Evolutionary conservation across 2,888 invertebrate species (phyloP).

Genomic region (Macaria liturata): DNA sequence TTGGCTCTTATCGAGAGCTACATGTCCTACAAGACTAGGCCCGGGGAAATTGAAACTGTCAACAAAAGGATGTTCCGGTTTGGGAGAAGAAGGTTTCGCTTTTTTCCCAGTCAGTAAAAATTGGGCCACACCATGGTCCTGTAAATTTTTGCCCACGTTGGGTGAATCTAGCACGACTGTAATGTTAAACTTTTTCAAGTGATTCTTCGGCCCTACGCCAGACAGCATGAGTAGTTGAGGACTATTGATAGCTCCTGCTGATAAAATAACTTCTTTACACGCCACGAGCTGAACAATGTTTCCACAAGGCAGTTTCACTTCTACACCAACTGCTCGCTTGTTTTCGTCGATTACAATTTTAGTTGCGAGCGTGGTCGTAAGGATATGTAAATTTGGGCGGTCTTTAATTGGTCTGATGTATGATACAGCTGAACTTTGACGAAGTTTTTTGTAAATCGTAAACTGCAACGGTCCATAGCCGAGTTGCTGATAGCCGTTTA

Average conservation of each 20-base stretch:
- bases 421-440: slow-evolving; percentile 43
- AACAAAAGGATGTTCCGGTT: slow-evolving; percentile 31
- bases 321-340: slow-evolving; percentile 39
- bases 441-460: slow-evolving; percentile 33
- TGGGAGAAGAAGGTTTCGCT: slow-evolving; percentile 8
- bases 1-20: slow-evolving; percentile 41
- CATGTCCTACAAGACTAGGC: slow-evolving; percentile 31
- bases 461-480: slow-evolving; percentile 40
- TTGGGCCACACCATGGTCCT: slow-evolving; percentile 43
- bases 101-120: slow-evolving; percentile 38
- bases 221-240: slow-evolving; percentile 52
- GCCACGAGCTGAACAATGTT: slow-evolving; percentile 30
- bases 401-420: slow-evolving; percentile 42
- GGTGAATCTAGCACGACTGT: slow-evolving; percentile 38
- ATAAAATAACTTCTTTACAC: slow-evolving; percentile 46
- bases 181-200: slow-evolving; percentile 42
- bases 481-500: slow-evolving; percentile 41
- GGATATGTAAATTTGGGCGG: slow-evolving; percentile 42
- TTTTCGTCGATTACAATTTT: slow-evolving; percentile 41
- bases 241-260: slow-evolving; percentile 47
- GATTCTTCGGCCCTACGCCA: slow-evolving; percentile 45
- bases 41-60: slow-evolving; percentile 30
- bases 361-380: slow-evolving; percentile 40
- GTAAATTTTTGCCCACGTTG: slow-evolving; percentile 47
- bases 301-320: slow-evolving; percentile 34